Percentiles rank a stretch among this genome's conserved stretches.
Conservation (phyloP, 92 coral and sea anemone species). For the Diadumene lineata region DNA sequence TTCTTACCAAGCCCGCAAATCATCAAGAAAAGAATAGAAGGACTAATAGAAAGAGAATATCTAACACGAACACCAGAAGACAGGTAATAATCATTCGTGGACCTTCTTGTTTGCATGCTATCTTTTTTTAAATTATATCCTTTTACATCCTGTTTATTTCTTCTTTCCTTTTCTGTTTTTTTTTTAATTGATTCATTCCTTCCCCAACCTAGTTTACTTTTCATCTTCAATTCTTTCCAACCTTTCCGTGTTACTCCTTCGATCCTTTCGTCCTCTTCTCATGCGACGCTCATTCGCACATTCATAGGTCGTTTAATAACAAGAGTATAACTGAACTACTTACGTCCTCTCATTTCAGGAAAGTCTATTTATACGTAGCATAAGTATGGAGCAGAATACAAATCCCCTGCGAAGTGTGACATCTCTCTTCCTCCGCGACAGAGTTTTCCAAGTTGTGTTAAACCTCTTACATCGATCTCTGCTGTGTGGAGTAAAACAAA, state of each 20-base stretch:
- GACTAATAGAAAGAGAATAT: constrained; percentile 94
- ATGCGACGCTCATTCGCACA: no score
- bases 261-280: no score
- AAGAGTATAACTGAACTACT: not conserved
- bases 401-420: not conserved
- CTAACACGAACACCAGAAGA: constrained; percentile 96
- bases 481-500: constrained; percentile 2
- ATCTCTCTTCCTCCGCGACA: not conserved
- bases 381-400: not conserved
- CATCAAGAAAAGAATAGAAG: constrained; percentile 96
- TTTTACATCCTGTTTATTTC: not conserved
- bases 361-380: constrained; percentile 38
- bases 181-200: no score
- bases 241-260: no score
- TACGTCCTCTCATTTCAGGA: constrained; percentile 1
- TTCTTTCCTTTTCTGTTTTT: no score
- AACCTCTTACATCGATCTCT: not conserved
- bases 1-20: constrained; percentile 98
- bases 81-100: constrained; percentile 55
- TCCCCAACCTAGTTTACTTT: no score
- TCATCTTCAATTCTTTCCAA: no score
- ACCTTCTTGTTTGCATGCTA: not conserved
- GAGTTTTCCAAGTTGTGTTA: constrained; percentile 8
- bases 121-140: not conserved
- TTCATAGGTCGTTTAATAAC: no score